Evolutionary conservation across 2,113 vertebrate genomes (phyloP), one percentile per base, ranked within the genome.

Genomic region (Eulemur rufifrons): DNA sequence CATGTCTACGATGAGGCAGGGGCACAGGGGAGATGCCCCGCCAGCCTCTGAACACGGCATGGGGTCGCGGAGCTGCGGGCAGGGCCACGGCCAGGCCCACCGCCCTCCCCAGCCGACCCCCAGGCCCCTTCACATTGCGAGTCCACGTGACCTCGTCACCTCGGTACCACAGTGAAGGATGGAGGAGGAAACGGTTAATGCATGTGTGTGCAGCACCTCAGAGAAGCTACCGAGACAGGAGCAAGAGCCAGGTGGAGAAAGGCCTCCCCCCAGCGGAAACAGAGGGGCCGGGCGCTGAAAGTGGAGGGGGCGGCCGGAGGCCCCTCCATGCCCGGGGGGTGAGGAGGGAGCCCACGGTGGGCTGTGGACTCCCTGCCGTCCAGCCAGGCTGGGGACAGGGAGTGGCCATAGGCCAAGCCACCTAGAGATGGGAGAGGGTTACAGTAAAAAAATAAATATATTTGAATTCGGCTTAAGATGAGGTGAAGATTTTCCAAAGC

Each of bases 181-280:
- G 95, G 94, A 95, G 92, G 0, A 54, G 96, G 98, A 97, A 97
- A 68, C 95, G 98, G 95, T 97, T 97, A 98, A 98, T 97, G 98
- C 95, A 56, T 86, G 74, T 68, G 77, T 87, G 77, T 87, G 89
- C 97, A 97, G 98, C 98, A 98, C 98, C 98, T 98, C 96, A 95
- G 98, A 93, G 73, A 98, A 98, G 98, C 98, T 96, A 96, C 97
- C 81, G 95, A 97, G 98, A 98, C 97, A 98, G 94, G 93, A 97
- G 91, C 97, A 97, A 92, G 50, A 81, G 77, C 76, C 82, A 66
- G 42, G 91, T n/a, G 20, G 32, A 64, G 93, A 90, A 80, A 95
- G 96, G 83, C 77, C 82, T 73, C 95, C 85, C 63, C 52, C 39
- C 93, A 86, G 86, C 54, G 6, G 84, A 84, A 59, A 64, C 64